Base-by-base conservation (phyloP, 1,140 invertebrate species). In the Atta cephalotes region DNA sequence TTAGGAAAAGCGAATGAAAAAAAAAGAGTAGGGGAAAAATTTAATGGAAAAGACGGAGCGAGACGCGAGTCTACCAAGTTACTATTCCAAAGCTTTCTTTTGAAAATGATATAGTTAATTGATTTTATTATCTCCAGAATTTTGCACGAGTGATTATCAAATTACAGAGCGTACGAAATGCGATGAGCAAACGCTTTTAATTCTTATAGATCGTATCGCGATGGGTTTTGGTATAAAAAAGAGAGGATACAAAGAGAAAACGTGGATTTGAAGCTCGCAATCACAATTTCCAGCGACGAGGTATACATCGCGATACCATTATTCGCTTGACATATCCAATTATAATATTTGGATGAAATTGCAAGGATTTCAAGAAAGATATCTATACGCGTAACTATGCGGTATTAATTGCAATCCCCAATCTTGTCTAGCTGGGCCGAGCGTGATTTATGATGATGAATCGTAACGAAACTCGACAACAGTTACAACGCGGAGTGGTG, bases 21-120 rank as follows among this genome's bases (percentile, higher is more conserved):
- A 62, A 56, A 62, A 21, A 62, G 70, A 78, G 16, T 35, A 35
- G n/a, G 3, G 28, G n/a, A 72, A 60, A 70, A 72, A 53, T 45
- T 88, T 86, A 90, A 85, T 88, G 71, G 80, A 85, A 88, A 81
- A 89, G 63, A 56, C 49, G 66, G 14, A 25, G n/a, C 53, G 58
- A 71, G 74, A 68, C 81, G 86, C 25, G 18, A 56, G 18, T 51
- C 25, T 25, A 66, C 51, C 39, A 16, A 66, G 39, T 74, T 39
- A 49, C 49, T 49, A 49, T 14, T n/a, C 1, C 35, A 12, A 39
- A 12, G 53, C 51, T 60, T 58, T 35, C 21, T 58, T 5, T 6
- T 2, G n/a, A 0, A 72, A 53, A 14, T 14, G 16, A 45, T 35
- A 53, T 81, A 35, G 39, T 78, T 72, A 87, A 87, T 62, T 28